These are phyloP conservation scores for Florisuga fusca DNA, from an alignment of 2,797 vertebrate genomes.

Conservation along the genomic window DNA sequence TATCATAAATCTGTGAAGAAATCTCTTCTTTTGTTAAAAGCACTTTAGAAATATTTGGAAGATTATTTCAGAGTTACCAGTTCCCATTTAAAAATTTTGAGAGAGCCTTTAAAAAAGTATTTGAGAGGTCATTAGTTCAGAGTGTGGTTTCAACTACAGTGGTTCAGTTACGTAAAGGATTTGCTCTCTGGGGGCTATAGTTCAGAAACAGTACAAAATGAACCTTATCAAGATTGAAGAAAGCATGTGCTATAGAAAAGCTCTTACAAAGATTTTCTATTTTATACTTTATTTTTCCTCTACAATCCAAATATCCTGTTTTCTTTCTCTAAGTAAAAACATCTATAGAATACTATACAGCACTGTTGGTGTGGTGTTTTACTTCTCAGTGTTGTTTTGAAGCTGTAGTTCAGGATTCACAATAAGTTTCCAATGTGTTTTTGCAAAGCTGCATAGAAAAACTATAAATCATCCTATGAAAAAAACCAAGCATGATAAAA, in stretches of 20 bases:
- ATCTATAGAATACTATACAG: background rate
- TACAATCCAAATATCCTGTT: background rate
- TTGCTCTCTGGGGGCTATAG: background rate
- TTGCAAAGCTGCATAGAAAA: background rate
- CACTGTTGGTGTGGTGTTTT: background rate
- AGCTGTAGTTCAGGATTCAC: background rate
- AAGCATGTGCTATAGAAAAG: background rate
- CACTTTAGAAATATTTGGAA: background rate
- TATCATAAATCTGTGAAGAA: background rate
- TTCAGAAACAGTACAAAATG: background rate
- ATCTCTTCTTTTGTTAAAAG: conserved; percentile 1
- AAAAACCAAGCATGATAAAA: background rate
- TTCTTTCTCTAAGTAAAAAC: background rate
- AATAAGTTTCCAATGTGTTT: background rate
- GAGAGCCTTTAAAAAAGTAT: background rate
- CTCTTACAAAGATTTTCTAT: background rate
- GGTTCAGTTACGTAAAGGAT: background rate
- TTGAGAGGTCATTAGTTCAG: background rate
- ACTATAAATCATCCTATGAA: background rate
- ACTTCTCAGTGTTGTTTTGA: background rate
- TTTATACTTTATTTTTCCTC: background rate
- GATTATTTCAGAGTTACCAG: background rate
- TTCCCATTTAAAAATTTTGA: background rate
- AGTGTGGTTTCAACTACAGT: background rate
- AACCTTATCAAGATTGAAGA: background rate